phyloP scores from a whole-genome alignment of 2,888 invertebrate genomes.

The Acleris literana region DNA sequence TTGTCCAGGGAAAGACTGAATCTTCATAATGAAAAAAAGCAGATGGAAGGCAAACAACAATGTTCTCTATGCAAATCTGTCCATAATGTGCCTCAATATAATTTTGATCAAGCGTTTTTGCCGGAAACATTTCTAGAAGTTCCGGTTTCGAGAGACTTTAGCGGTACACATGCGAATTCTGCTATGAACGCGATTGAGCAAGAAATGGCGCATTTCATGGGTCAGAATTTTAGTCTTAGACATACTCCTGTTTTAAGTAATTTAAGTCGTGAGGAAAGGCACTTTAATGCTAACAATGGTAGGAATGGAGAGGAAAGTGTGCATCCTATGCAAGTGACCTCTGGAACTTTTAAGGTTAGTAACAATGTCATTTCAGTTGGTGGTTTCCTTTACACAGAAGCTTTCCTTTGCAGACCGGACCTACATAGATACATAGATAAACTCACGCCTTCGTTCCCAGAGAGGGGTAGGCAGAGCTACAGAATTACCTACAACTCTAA shows the following conservation, averaged over 20 bases:
- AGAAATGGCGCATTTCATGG: conserved; percentile 70
- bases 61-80: conserved; percentile 72
- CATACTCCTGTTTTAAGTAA: conserved; percentile 50
- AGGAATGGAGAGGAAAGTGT: conserved; percentile 40
- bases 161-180: conserved; percentile 52
- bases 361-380: background rate
- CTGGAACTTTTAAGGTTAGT: conserved; percentile 57
- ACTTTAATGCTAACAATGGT: conserved; percentile 25
- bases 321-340: conserved; percentile 46
- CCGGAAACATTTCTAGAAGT: conserved; percentile 58
- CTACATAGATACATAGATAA: no score
- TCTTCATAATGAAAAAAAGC: conserved; percentile 80
- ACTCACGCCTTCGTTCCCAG: no score
- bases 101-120: conserved; percentile 53
- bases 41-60: conserved; percentile 69
- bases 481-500: no score
- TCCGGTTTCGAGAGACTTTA: conserved; percentile 64
- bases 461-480: no score
- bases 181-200: conserved; percentile 68
- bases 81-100: conserved; percentile 54
- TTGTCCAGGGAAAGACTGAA: conserved; percentile 83
- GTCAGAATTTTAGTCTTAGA: conserved; percentile 58
- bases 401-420: background rate
- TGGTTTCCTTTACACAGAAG: background rate
- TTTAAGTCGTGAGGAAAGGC: conserved; percentile 39